Conservation (phyloP, 2,113 vertebrate genomes). For the Machaerirhynchus nigripectus region DNA sequence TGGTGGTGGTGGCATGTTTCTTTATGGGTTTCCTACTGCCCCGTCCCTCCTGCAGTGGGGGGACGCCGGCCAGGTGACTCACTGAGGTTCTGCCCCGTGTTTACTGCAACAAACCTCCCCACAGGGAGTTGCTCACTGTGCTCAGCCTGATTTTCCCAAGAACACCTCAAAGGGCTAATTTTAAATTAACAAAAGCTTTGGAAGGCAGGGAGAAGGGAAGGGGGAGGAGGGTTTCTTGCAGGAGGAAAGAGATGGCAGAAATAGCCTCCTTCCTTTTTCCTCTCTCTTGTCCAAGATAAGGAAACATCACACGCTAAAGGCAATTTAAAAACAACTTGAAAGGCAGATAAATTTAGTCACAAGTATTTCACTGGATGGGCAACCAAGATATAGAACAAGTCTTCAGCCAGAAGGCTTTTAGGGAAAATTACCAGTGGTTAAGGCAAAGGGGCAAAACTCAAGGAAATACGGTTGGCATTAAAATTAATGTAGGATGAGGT, state of each 20-base stretch:
- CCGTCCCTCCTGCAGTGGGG: not conserved
- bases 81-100: not conserved
- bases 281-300: slow-evolving; percentile 52
- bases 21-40: not conserved
- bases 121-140: not conserved
- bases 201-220: slow-evolving; percentile 20
- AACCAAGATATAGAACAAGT: not conserved
- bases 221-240: slow-evolving; percentile 17
- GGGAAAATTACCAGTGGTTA: not conserved
- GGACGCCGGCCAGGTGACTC: slow-evolving; percentile 47
- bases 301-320: slow-evolving; percentile 43
- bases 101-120: slow-evolving; percentile 19
- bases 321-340: slow-evolving; percentile 55
- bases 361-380: not conserved
- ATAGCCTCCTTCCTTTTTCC: slow-evolving; percentile 66
- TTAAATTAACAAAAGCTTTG: slow-evolving; percentile 69
- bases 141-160: slow-evolving; percentile 53
- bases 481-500: not conserved
- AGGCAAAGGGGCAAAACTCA: not conserved
- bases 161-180: slow-evolving; percentile 61
- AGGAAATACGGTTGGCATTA: not conserved
- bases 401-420: not conserved
- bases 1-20: slow-evolving; percentile 8
- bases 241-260: slow-evolving; percentile 59
- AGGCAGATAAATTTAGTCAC: slow-evolving; percentile 61